These are phyloP conservation scores for Saxidomus purpurata DNA, from an alignment of 1,140 invertebrate species.

Conservation along the genomic window DNA sequence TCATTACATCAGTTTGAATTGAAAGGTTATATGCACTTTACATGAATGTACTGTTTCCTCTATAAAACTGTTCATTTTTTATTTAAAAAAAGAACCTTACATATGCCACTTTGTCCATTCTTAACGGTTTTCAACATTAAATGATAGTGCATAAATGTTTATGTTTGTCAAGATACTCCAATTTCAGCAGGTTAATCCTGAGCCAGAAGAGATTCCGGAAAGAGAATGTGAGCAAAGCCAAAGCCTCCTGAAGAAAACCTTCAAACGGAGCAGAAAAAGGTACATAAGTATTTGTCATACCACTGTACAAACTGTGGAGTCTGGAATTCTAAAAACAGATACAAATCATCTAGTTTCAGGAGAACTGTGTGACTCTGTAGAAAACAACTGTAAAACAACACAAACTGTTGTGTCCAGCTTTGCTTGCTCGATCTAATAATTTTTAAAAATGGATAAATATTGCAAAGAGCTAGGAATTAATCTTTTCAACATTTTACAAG, in stretches of 20 bases:
- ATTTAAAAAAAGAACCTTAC: no score
- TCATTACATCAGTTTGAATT: no score
- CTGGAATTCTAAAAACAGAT: not conserved
- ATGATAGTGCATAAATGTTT: not conserved
- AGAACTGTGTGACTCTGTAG: not conserved
- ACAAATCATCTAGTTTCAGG: not conserved
- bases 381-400: not conserved
- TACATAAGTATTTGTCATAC: not conserved
- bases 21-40: no score
- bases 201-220: not conserved
- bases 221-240: not conserved
- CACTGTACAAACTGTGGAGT: not conserved
- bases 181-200: not conserved
- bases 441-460: slow-evolving; percentile 9
- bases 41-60: no score
- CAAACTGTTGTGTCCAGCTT: not conserved
- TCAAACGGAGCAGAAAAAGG: not conserved
- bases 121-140: no score
- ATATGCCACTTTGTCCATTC: no score
- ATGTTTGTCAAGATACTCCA: not conserved
- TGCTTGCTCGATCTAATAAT: not conserved
- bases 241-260: not conserved
- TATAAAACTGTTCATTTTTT: no score
- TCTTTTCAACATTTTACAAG: not conserved
- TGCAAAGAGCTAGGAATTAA: slow-evolving; percentile 9